Percentiles rank a stretch among this genome's conserved stretches.
phyloP scores from a whole-genome alignment of 2,888 invertebrate genomes.

The Acrobasis suavella region DNA sequence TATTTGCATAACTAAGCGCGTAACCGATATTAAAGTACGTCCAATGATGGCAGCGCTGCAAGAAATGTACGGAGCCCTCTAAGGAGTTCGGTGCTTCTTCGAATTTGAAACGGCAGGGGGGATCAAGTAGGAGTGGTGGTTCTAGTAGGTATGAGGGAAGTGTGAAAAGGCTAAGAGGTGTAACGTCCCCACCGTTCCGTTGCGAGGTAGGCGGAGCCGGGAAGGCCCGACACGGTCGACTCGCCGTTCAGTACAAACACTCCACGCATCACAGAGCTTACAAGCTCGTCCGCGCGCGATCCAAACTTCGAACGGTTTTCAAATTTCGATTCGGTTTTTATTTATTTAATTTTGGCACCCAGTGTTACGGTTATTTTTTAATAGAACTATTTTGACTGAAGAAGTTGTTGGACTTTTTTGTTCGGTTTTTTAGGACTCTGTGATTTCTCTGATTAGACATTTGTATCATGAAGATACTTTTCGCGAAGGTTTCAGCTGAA shows the following conservation, averaged over 20 bases:
- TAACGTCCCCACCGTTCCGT: conserved; percentile 69
- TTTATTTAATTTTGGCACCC: conserved; percentile 21
- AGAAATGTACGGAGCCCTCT: conserved; percentile 20
- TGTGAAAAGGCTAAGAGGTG: conserved; percentile 80
- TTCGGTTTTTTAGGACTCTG: neutral
- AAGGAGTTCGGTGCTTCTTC: conserved; percentile 26
- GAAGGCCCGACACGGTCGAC: conserved; percentile 46
- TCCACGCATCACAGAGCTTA: conserved; percentile 69
- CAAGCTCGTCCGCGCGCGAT: conserved; percentile 55
- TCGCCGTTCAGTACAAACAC: conserved; percentile 64
- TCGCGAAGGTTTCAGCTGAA: neutral
- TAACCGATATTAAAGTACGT: conserved; percentile 41
- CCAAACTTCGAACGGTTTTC: conserved; percentile 33
- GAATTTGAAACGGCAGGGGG: conserved; percentile 42
- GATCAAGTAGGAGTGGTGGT: conserved; percentile 53
- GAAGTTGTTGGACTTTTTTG: conserved; percentile 24
- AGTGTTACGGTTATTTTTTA: conserved; percentile 14
- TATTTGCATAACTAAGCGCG: conserved; percentile 37
- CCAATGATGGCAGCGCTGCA: conserved; percentile 49
- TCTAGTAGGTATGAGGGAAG: conserved; percentile 76
- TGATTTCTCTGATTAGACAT: neutral
- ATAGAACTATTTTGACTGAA: conserved; percentile 25
- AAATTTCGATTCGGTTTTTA: conserved; percentile 24
- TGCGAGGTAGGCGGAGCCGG: conserved; percentile 68
- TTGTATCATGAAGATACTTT: conserved; percentile 9